These are phyloP conservation scores for Pheucticus melanocephalus DNA, from an alignment of 2,113 vertebrate species.

Conservation along the genomic window DNA sequence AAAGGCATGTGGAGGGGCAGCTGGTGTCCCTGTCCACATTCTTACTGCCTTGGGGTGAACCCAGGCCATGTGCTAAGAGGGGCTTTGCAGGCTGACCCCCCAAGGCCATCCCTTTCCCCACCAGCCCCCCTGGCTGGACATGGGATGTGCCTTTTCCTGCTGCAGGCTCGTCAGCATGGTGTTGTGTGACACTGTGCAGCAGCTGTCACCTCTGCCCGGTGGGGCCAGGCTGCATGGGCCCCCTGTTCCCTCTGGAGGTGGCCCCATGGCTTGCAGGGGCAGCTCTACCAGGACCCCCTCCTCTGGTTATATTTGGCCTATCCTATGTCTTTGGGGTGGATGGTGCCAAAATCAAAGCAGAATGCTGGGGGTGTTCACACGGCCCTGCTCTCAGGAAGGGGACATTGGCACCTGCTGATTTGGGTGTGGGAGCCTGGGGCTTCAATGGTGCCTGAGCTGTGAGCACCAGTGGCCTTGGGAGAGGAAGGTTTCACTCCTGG, in stretches of 20 bases:
- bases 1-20: neutral
- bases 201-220: neutral
- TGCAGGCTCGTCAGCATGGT: accelerated
- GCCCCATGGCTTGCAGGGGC: neutral
- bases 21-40: neutral
- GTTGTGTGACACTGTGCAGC: neutral
- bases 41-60: neutral
- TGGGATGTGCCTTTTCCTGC: neutral
- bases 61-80: neutral
- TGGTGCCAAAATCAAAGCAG: neutral
- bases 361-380: neutral
- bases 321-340: neutral
- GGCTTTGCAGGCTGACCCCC: neutral
- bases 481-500: neutral
- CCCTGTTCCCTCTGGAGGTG: neutral
- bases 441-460: accelerated
- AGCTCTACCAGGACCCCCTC: neutral
- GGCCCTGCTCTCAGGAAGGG: accelerated
- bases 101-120: neutral
- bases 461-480: neutral
- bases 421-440: neutral
- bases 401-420: neutral
- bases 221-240: neutral
- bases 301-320: neutral
- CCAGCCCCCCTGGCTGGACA: neutral